Base-by-base conservation (phyloP, 2,113 vertebrate genomes). In the Ameiurus melas region DNA sequence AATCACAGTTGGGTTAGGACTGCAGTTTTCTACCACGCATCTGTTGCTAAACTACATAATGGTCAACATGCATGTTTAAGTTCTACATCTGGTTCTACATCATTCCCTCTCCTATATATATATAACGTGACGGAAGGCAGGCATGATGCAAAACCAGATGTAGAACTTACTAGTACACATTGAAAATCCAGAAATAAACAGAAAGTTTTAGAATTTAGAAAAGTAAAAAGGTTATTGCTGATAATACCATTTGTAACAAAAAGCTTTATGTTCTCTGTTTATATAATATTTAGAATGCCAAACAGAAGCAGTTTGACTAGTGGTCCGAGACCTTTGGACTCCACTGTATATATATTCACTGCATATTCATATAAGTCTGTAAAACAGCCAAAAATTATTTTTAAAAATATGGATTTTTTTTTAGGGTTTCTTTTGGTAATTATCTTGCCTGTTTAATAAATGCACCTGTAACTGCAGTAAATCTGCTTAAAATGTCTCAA, bases 41-140 rank as follows among this genome's bases (percentile, higher is more conserved):
- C 55, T 82, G 55, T 36, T 82, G 79, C 19, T 82, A 81, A 58
- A 58, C 22, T 27, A 78, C n/a, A 51, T 75, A 75, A 75, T 43
- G 71, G 71, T 75, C 8, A 25, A 13, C 12, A 25, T 43, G 39
- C 71, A 75, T 12, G 19, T 75, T 36, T 36, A 71, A 55, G n/a
- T 33, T 68, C n/a, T 30, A 73, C 70, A 73, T 39, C 66, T 70
- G 66, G 68, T 36, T 71, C 33, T 71, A 7, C 68, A 33, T 19
- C 4, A 33, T 71, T 17, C 5, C 16, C 27, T 66, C 25, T 66
- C 9, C 62, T n/a, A n/a, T 13, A 0, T 66, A 22, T 60, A 17
- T 57, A 55, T 55, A 47, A 47, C 6, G 43, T 1, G 43, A 7
- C 5, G 43, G 43, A 47, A 47, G 43, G 43, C 43, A 47, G 43